These are phyloP conservation scores for Acleris cristana DNA, from an alignment of 2,888 invertebrate genomes.

Conservation along the genomic window DNA sequence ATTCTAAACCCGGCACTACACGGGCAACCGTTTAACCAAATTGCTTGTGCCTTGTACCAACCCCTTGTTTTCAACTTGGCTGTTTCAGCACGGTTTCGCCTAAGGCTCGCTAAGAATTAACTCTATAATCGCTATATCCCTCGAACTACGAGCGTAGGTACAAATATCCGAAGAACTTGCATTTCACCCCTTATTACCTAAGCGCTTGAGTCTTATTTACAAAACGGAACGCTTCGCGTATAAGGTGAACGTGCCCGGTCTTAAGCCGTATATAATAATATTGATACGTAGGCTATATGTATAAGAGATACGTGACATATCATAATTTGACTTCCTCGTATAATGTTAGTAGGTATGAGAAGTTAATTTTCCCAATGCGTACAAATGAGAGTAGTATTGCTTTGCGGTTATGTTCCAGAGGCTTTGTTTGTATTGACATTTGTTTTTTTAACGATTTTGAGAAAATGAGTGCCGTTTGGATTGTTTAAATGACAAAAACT, in stretches of 20 bases:
- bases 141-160: constrained; percentile 26
- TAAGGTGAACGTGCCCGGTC: constrained; percentile 3
- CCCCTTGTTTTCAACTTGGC: constrained; percentile 22
- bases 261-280: constrained; percentile 6
- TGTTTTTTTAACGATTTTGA: too few relatives aligned
- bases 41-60: constrained; percentile 2
- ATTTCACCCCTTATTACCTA: not conserved
- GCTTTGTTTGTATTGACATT: too few relatives aligned
- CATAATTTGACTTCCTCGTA: not conserved
- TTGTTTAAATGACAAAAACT: too few relatives aligned
- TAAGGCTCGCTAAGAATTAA: constrained; percentile 35
- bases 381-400: not conserved
- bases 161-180: constrained; percentile 19
- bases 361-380: not conserved
- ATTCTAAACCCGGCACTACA: too few relatives aligned
- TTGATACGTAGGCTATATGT: not conserved
- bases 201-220: not conserved
- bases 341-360: not conserved
- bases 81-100: constrained; percentile 29
- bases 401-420: too few relatives aligned
- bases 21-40: too few relatives aligned
- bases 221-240: not conserved
- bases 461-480: too few relatives aligned
- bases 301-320: not conserved
- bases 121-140: constrained; percentile 36